Evolutionary conservation across 2,113 vertebrate genomes (phyloP), one percentile per base, ranked within the genome.

Genomic region (Promerops cafer): DNA sequence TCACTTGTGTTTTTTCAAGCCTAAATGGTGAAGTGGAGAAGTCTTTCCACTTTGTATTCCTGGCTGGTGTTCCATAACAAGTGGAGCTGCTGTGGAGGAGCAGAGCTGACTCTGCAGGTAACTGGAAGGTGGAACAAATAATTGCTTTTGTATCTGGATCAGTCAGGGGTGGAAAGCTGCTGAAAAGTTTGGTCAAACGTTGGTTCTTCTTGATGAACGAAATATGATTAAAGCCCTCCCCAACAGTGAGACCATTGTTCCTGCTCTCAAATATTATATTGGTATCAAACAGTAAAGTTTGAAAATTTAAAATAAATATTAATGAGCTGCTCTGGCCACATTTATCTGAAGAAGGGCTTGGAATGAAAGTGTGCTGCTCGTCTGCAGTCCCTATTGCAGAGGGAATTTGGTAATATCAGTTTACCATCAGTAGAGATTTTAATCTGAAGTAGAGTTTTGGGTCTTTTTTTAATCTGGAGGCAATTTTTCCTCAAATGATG

Each of bases 1-100:
- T 77, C 18, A 7, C 37, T 57, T 54, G 4, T 7, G 7, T 16
- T 56, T 90, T 83, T 64, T 53, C 37, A 60, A 35, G 24, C 27
- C 30, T 28, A 9, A 56, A 8, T 40, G 65, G 23, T n/a, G 50
- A 60, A 56, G 30, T 50, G 70, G 33, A 63, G 52, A 69, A 8
- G 13, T n/a, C 22, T 30, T 59, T 30, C 47, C 9, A 1, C 0
- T 1, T 11, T 49, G 20, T 11, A 7, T 79, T 79, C 35, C 22
- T 40, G 30, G 22, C 30, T 79, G 4, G 10, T 37, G 35, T 42
- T 93, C 19, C 22, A 4, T 53, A 18, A 3, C 22, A 33, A 19
- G 44, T 7, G 2, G 56, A 65, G 22, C 54, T 56, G 66, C 66
- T 52, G 60, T 8, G 19, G 56, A 20, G n/a, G 26, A 49, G 44